Evolutionary conservation across 2,888 invertebrate genomes (phyloP), one percentile per base, ranked within the genome.

Genomic region (Ceramica pisi): DNA sequence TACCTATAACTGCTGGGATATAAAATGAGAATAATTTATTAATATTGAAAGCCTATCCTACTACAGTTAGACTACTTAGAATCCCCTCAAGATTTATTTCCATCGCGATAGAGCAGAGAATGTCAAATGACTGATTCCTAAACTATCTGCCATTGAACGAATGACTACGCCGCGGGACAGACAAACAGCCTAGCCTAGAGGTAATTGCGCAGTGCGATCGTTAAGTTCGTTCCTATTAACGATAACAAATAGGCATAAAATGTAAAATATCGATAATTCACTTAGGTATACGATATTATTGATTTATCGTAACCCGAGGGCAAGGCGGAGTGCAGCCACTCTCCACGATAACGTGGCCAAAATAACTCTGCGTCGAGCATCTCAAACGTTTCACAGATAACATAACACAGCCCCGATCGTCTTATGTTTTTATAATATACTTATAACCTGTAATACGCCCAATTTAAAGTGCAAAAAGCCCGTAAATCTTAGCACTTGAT

Each of bases 271-370:
- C 88, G 89, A 91, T 93, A 92, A 92, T 90, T 91, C 89, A 91
- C 85, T 89, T 91, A 89, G 88, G 88, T 91, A 89, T 87, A 88
- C 87, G 88, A 91, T 94, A 90, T 91, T 91, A 93, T 90, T 92
- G 93, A 94, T 94, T 94, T 93, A 94, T 93, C 91, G 90, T 90
- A 91, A 92, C 91, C 90, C 81, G 90, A 88, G 90, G 90, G 91
- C 90, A 88, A 88, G 85, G 82, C 87, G 87, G 87, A 90, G 91
- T 86, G 91, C 91, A 86, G 88, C 89, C 87, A 85, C 89, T 90
- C 90, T 89, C 80, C 86, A 86, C 88, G 95, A 95, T 95, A 95
- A 94, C 88, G 90, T 92, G 91, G 94, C 94, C 94, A 92, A 95
- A 95, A 95, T 95, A 95, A 93, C 95, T 92, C 89, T 82, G 80